Evolutionary conservation across 2,797 vertebrate species (phyloP).

Genomic region (Thaleichthys pacificus): DNA sequence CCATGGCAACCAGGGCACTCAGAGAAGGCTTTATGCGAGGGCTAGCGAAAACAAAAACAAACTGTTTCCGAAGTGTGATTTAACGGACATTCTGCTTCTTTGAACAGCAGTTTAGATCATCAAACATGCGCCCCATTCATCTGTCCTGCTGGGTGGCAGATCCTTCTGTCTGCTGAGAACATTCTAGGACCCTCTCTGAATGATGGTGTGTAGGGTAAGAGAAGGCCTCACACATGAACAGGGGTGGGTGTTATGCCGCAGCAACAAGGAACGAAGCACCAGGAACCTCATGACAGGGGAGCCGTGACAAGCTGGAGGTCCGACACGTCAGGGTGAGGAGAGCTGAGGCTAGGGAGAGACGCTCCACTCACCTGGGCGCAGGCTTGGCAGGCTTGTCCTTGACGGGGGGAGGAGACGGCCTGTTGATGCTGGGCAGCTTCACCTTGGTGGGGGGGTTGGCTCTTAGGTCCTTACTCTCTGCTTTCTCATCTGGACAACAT

Average conservation of each 20-base stretch:
- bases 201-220: neutral
- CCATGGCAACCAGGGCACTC: constrained; percentile 53
- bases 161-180: neutral
- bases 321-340: too few relatives aligned
- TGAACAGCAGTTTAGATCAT: constrained; percentile 1
- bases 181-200: too few relatives aligned
- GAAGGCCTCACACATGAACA: too few relatives aligned
- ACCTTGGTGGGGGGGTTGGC: constrained; percentile 75
- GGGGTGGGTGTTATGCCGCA: too few relatives aligned
- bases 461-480: constrained; percentile 71
- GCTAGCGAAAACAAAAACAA: constrained; percentile 51
- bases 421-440: constrained; percentile 72
- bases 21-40: constrained; percentile 49
- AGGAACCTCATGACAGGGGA: too few relatives aligned
- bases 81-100: constrained; percentile 33
- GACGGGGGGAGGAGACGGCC: constrained; percentile 74
- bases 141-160: constrained; percentile 1
- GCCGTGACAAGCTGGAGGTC: too few relatives aligned
- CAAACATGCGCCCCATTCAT: neutral
- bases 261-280: too few relatives aligned
- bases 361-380: constrained; percentile 75
- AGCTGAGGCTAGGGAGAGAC: too few relatives aligned
- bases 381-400: constrained; percentile 74
- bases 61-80: constrained; percentile 56
- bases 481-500: constrained; percentile 56